Conservation (phyloP, 2,888 invertebrate species). For the Tanypteryx hageni region DNA sequence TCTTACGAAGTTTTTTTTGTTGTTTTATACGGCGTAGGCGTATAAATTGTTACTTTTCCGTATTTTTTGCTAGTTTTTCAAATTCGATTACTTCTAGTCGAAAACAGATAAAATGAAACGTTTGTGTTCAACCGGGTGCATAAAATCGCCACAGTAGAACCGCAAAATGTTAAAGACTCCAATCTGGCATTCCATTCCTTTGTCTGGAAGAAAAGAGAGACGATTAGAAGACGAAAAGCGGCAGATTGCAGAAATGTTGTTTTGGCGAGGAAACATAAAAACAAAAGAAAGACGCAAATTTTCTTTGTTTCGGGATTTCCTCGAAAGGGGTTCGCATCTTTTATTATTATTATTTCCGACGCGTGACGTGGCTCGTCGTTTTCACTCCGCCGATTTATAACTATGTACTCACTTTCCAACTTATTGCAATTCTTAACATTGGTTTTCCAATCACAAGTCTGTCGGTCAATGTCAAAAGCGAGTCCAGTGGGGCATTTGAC, state of each 20-base stretch:
- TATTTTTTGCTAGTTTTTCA: too few relatives aligned
- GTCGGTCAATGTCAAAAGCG: conserved; percentile 95
- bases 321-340: neutral
- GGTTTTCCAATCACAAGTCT: conserved; percentile 98
- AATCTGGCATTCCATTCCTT: conserved; percentile 40
- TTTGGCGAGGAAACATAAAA: neutral
- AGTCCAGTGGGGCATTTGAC: conserved; percentile 93
- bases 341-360: conserved; percentile 36
- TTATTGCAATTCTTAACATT: conserved; percentile 97
- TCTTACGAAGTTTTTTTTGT: neutral
- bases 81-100: neutral
- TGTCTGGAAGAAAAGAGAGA: conserved; percentile 34
- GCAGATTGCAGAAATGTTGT: conserved; percentile 19
- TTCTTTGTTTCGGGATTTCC: neutral
- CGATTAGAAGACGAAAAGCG: conserved; percentile 43
- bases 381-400: conserved; percentile 36
- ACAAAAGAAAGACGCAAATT: neutral
- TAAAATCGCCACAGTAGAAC: neutral
- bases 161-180: conserved; percentile 51
- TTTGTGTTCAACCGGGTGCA: neutral
- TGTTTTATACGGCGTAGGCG: too few relatives aligned
- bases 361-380: conserved; percentile 33
- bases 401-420: conserved; percentile 89
- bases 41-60: too few relatives aligned
- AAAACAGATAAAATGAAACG: neutral